Percentiles rank a stretch among this genome's conserved stretches.
Evolutionary conservation across 37 sponge, comb jelly and placozoan genomes (phyloP).

Genomic region (Ianthella basta): DNA sequence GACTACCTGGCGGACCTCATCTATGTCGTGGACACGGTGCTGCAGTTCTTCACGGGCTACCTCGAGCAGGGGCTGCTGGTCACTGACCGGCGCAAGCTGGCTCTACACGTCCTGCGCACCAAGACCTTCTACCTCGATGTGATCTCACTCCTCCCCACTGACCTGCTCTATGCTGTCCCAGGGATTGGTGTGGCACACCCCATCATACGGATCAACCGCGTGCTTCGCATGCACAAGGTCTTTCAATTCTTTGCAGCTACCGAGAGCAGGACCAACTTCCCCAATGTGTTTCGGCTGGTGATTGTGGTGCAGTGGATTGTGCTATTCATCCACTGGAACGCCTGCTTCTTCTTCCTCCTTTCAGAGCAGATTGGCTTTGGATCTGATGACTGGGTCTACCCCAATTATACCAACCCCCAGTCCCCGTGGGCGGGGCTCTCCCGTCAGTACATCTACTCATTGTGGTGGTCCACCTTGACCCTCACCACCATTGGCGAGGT

Average conservation of each 20-base stretch:
- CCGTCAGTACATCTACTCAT: constrained; percentile 79
- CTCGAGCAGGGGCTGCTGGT: constrained; percentile 84
- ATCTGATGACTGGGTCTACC: constrained; percentile 78
- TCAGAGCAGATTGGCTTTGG: constrained; percentile 89
- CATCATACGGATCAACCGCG: constrained; percentile 66
- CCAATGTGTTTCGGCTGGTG: constrained; percentile 80
- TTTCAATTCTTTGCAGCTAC: constrained; percentile 66
- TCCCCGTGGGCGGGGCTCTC: constrained; percentile 47
- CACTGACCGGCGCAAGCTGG: constrained; percentile 66
- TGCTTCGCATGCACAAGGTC: constrained; percentile 65
- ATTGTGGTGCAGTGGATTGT: constrained; percentile 76
- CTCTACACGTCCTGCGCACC: constrained; percentile 69
- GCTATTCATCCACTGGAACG: constrained; percentile 92
- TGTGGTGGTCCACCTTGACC: constrained; percentile 95
- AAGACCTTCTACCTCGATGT: constrained; percentile 78
- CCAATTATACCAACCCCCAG: constrained; percentile 42
- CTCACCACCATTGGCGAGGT: constrained; percentile 96
- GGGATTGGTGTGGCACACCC: constrained; percentile 31
- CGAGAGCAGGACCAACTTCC: constrained; percentile 86
- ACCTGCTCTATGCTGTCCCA: constrained; percentile 71
- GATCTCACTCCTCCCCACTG: constrained; percentile 80
- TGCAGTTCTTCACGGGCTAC: constrained; percentile 86
- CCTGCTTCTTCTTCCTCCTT: constrained; percentile 90
- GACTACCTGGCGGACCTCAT: constrained; percentile 81
- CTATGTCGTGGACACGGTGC: constrained; percentile 86